Conservation (phyloP, 2,113 vertebrate species). For the Erythrocercus mccallii region DNA sequence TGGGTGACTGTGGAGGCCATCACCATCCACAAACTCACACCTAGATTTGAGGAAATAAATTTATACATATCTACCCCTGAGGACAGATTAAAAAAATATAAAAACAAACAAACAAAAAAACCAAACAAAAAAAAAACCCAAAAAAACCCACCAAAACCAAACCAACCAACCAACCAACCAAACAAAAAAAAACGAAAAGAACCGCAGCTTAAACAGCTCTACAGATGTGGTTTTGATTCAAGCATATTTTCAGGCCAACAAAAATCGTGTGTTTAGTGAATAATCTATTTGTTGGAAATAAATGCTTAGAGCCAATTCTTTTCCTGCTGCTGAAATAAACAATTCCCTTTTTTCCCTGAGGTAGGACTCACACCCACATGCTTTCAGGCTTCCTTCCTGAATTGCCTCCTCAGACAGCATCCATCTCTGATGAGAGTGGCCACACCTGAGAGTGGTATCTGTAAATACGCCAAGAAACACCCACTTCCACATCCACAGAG, state of each 20-base stretch:
- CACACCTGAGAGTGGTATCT: slow-evolving; percentile 58
- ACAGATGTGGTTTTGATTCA: background rate
- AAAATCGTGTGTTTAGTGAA: background rate
- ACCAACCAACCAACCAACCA: too few species aligned
- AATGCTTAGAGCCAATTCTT: slow-evolving; percentile 7
- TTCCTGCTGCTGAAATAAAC: slow-evolving; percentile 41
- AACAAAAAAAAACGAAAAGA: background rate
- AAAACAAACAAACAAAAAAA: too few species aligned
- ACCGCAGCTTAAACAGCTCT: background rate
- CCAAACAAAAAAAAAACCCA: background rate
- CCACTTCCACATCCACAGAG: background rate
- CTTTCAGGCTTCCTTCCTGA: slow-evolving; percentile 43
- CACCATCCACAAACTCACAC: background rate
- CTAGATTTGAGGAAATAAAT: background rate
- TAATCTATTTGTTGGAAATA: slow-evolving; percentile 48
- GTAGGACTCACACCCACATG: slow-evolving; percentile 40
- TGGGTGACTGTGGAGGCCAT: background rate
- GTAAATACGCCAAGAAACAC: background rate
- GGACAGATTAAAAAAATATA: too few species aligned
- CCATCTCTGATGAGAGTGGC: slow-evolving; percentile 17
- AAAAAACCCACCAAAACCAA: too few species aligned
- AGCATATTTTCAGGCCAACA: slow-evolving; percentile 9
- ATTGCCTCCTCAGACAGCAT: background rate
- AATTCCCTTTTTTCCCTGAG: slow-evolving; percentile 28
- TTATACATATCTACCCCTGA: background rate